Evolutionary conservation across 2,797 vertebrate genomes (phyloP).

Genomic region (Poecile montanus): DNA sequence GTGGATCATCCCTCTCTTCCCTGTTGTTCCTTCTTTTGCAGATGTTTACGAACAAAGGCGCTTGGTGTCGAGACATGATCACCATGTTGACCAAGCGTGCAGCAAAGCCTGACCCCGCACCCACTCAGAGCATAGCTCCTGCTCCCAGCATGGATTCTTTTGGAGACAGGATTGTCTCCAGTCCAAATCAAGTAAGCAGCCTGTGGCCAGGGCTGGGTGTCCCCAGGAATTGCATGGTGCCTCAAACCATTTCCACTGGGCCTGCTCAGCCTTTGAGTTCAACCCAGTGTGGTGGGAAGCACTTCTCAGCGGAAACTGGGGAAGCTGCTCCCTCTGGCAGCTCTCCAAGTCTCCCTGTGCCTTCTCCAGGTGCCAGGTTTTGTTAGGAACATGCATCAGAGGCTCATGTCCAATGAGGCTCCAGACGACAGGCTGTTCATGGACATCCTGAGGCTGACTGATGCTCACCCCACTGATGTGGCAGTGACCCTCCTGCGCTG

Average conservation of each 20-base stretch:
- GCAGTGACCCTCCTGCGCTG: not conserved
- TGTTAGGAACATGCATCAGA: not conserved
- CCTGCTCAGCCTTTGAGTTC: not conserved
- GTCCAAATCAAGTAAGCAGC: not conserved
- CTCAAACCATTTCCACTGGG: not conserved
- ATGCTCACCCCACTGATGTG: not conserved
- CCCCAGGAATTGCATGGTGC: fast-evolving
- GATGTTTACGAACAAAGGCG: not conserved
- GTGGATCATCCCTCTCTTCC: not conserved
- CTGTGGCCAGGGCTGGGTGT: not conserved
- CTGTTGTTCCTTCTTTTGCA: not conserved
- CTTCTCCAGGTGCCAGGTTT: not conserved
- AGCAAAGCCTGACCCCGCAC: not conserved
- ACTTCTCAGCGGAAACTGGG: not conserved
- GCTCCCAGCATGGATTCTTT: not conserved
- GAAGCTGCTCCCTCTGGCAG: not conserved
- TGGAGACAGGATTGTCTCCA: not conserved
- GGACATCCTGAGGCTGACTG: not conserved
- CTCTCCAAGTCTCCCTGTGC: not conserved
- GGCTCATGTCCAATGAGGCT: fast-evolving
- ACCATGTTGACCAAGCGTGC: not conserved
- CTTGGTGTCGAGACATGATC: not conserved
- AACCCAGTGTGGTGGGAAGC: not conserved
- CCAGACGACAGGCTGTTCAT: not conserved
- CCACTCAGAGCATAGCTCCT: not conserved